Evolutionary conservation across 2,113 vertebrate species (phyloP).

Genomic region (Typhlomys cinereus): DNA sequence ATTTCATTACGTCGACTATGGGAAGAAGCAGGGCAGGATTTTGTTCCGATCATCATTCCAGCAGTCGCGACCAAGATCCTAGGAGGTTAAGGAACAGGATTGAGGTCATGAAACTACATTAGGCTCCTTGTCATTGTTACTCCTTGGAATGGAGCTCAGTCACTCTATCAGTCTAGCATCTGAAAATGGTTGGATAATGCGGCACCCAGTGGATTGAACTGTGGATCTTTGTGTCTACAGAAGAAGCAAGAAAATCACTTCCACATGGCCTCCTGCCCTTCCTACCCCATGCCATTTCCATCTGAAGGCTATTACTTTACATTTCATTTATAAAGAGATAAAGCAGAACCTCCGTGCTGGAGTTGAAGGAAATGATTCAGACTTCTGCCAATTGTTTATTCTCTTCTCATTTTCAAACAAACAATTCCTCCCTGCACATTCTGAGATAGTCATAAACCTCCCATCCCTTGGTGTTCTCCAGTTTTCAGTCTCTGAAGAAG

Average conservation of each 20-base stretch:
- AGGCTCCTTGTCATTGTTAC: background rate
- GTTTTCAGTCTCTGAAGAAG: background rate
- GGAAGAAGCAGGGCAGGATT: background rate
- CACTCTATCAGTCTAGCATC: background rate
- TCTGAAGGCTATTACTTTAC: slow-evolving; percentile 68
- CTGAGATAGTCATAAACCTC: background rate
- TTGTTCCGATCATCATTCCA: background rate
- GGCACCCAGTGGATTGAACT: background rate
- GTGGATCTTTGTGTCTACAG: slow-evolving; percentile 2
- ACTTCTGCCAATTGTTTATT: slow-evolving; percentile 85
- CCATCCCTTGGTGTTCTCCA: background rate
- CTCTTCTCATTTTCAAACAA: slow-evolving; percentile 76
- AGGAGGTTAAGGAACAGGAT: background rate
- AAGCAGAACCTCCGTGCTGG: slow-evolving; percentile 80
- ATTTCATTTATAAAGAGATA: slow-evolving; percentile 60
- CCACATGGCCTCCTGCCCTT: slow-evolving; percentile 53
- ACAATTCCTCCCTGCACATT: slow-evolving; percentile 66
- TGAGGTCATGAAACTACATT: background rate
- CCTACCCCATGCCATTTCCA: slow-evolving; percentile 76
- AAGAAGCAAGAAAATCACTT: slow-evolving; percentile 74
- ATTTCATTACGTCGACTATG: background rate
- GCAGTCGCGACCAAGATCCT: background rate
- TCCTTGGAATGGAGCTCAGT: background rate
- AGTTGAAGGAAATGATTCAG: slow-evolving; percentile 67
- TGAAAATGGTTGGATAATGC: background rate